phyloP scores from a whole-genome alignment of 1,140 invertebrate genomes.

The Sycophaga agraensis region DNA sequence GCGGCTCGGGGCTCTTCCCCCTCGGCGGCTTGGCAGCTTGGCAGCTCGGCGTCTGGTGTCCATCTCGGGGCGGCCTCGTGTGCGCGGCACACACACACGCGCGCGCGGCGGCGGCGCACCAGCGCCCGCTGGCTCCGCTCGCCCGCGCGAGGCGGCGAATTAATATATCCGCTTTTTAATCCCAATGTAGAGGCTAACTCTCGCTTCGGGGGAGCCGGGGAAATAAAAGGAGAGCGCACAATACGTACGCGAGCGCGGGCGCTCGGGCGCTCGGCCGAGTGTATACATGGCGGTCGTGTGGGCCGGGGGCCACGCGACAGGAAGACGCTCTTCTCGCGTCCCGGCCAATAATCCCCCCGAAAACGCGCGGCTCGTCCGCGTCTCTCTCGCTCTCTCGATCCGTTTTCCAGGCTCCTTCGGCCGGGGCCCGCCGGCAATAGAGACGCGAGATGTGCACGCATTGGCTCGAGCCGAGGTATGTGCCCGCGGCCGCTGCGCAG shows the following conservation, averaged over 20 bases:
- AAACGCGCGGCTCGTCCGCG: neutral
- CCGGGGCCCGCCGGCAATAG: too few species aligned
- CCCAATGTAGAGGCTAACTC: slow-evolving; percentile 57
- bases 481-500: too few species aligned
- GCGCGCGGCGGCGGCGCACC: too few species aligned
- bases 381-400: slow-evolving; percentile 6
- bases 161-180: slow-evolving; percentile 60
- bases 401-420: slow-evolving; percentile 20
- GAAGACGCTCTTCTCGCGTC: slow-evolving; percentile 41
- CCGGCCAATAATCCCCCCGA: neutral
- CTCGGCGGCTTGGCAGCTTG: neutral
- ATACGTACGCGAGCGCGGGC: too few species aligned
- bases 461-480: too few species aligned
- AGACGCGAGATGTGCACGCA: too few species aligned
- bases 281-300: too few species aligned
- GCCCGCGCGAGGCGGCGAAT: slow-evolving; percentile 40
- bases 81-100: too few species aligned
- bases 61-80: slow-evolving; percentile 19
- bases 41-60: neutral
- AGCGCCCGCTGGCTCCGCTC: too few species aligned
- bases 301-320: slow-evolving; percentile 58
- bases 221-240: slow-evolving; percentile 45
- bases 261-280: too few species aligned
- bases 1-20: too few species aligned
- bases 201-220: slow-evolving; percentile 44